Evolutionary conservation across 1,140 invertebrate species (phyloP).

Genomic region (Diabrotica undecimpunctata): DNA sequence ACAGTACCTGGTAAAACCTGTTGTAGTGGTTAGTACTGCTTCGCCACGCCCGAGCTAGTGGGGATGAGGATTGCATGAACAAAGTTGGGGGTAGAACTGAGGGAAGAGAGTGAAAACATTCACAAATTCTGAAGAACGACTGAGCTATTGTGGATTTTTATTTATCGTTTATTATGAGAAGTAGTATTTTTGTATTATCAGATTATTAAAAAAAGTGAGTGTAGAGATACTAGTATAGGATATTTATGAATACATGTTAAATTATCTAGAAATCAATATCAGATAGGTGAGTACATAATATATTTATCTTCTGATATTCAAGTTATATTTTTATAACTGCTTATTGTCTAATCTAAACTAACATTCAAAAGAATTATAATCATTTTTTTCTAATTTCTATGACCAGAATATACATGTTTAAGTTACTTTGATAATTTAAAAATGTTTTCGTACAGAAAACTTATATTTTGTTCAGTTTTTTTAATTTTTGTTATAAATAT

Average conservation of each 20-base stretch:
- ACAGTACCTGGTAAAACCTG: slow-evolving; percentile 45
- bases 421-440: too few relatives aligned
- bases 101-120: not conserved
- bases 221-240: not conserved
- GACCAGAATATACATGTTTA: too few relatives aligned
- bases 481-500: too few relatives aligned
- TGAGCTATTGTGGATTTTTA: slow-evolving; percentile 1
- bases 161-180: not conserved
- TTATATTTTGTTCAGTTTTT: too few relatives aligned
- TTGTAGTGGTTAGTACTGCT: slow-evolving; percentile 44
- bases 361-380: too few relatives aligned
- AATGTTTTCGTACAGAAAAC: too few relatives aligned
- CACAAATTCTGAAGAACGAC: not conserved
- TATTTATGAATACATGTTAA: not conserved
- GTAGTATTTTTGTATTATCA: slow-evolving; percentile 1
- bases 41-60: slow-evolving; percentile 41
- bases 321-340: too few relatives aligned
- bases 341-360: too few relatives aligned
- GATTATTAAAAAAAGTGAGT: not conserved
- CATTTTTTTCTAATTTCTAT: too few relatives aligned
- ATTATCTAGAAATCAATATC: not conserved
- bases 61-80: not conserved
- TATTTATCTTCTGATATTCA: too few relatives aligned
- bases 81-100: not conserved
- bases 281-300: too few relatives aligned